A percentile compares a stretch with the other conserved stretches of the same genome.
These are phyloP conservation scores for Loripinus fragilis DNA, from an alignment of 2,888 invertebrate genomes.

Conservation along the genomic window DNA sequence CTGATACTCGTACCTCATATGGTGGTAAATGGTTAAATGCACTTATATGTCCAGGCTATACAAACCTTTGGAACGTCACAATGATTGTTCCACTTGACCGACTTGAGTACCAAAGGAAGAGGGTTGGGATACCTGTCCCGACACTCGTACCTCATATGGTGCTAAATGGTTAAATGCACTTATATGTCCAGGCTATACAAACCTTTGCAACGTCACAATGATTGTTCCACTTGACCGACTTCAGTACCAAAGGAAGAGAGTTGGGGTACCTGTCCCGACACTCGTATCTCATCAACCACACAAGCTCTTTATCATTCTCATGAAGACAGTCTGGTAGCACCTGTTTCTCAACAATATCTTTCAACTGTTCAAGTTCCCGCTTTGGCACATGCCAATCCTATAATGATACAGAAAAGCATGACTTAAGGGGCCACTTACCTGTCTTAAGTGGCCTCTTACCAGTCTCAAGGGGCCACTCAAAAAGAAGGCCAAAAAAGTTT, in stretches of 20 bases:
- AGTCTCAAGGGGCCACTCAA: no score
- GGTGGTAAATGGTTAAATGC: no score
- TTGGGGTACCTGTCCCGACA: constrained; percentile 90
- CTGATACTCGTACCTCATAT: no score
- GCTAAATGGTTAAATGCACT: no score
- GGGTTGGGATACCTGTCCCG: constrained; percentile 89
- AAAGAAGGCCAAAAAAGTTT: no score
- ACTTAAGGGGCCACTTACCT: no score
- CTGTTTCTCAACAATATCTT: constrained; percentile 89
- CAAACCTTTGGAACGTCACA: constrained; percentile 88
- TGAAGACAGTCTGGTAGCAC: constrained; percentile 94
- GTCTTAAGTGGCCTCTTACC: no score
- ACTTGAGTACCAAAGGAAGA: constrained; percentile 93
- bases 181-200: no score
- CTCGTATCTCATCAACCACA: constrained; percentile 91
- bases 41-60: no score
- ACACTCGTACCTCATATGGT: constrained; percentile 91
- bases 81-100: constrained; percentile 96
- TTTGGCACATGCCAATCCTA: constrained; percentile 68
- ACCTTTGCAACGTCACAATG: constrained; percentile 89
- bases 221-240: constrained; percentile 97
- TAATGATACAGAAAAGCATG: no score
- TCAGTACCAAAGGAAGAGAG: constrained; percentile 92
- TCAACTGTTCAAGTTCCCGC: constrained; percentile 84
- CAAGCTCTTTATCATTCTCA: constrained; percentile 93